These are phyloP conservation scores for Habroteleia sp. DNA, from an alignment of 2,888 invertebrate species.

Conservation along the genomic window DNA sequence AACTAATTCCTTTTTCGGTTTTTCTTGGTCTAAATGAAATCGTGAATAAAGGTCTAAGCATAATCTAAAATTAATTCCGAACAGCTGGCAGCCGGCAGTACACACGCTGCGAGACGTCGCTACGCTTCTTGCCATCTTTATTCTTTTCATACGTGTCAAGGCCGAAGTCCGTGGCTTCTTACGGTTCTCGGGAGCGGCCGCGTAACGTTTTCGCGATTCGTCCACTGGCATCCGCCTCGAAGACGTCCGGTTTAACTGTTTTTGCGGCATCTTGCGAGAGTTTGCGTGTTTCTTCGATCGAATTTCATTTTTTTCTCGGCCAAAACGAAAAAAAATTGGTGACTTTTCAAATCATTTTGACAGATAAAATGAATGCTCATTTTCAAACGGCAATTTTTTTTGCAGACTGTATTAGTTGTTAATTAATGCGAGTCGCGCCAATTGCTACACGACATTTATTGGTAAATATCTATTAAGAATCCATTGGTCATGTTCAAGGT, in stretches of 20 bases:
- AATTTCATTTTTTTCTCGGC: no score
- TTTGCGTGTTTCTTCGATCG: no score
- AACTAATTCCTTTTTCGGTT: no score
- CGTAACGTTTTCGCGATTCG: conserved; percentile 54
- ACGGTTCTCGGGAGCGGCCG: conserved; percentile 60
- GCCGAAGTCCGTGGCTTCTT: conserved; percentile 61
- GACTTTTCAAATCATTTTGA: no score
- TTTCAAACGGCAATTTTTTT: not conserved
- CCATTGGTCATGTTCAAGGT: conserved; percentile 65
- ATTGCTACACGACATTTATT: conserved; percentile 52
- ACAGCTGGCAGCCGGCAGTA: conserved; percentile 72
- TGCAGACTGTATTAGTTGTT: conserved; percentile 18
- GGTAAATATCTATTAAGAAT: conserved; percentile 57
- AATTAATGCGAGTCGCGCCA: conserved; percentile 46
- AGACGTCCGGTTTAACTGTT: conserved; percentile 28
- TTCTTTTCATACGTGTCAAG: conserved; percentile 68
- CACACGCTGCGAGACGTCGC: conserved; percentile 43
- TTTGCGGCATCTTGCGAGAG: no score
- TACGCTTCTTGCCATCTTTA: conserved; percentile 60
- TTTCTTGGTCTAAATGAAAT: no score
- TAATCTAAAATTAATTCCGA: conserved; percentile 80
- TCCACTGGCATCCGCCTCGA: conserved; percentile 16
- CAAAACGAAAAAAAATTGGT: no score
- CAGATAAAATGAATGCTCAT: no score
- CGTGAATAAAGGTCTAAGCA: no score